Base-by-base conservation (phyloP, 1,140 invertebrate genomes). In the Drosophila sp. region DNA sequence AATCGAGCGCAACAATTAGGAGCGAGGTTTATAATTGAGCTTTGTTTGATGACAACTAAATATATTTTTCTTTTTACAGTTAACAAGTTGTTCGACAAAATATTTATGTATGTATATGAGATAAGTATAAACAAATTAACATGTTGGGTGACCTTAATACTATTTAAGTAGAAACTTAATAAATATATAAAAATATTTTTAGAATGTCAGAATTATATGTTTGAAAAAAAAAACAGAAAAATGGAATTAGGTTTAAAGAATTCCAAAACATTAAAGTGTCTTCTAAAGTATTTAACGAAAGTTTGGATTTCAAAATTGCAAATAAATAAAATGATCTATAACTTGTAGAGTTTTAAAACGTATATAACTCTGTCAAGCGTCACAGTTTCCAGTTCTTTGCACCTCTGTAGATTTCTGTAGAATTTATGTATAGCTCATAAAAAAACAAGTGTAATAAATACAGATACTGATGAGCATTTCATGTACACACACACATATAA, bases 61-160 rank as follows among this genome's bases (percentile, higher is more conserved):
- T 4, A 38, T 11, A n/a, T 36, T 36, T 38, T 38, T 38, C 34
- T 38, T 38, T 38, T 38, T 38, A 38, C 36, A 38, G 36, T 38
- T 13, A 5, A 13, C n/a, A 13, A n/a, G 36, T 38, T 38, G 36
- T 38, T 38, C 36, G n/a, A 38, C 36, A 13, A 38, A 38, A 13
- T 38, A 6, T 13, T 11, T 38, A n/a, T 29, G 7, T 29, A 29
- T 29, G 27, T 29, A 29, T 29, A 5, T 29, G 36, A 38, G 36
- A 38, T 38, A 38, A 38, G 36, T 38, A 38, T 38, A 38, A 38
- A 38, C 36, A 38, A 38, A 38, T 5, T 38, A 5, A 13, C 4
- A 21, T 21, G 3, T 13, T 5, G 4, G 9, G n/a, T 2, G 11
- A 38, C 34, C n/a, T 38, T n/a, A n/a, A n/a, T n/a, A n/a, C n/a